phyloP scores from a whole-genome alignment of 2,113 vertebrate species.

The Poecilia latipinna region DNA sequence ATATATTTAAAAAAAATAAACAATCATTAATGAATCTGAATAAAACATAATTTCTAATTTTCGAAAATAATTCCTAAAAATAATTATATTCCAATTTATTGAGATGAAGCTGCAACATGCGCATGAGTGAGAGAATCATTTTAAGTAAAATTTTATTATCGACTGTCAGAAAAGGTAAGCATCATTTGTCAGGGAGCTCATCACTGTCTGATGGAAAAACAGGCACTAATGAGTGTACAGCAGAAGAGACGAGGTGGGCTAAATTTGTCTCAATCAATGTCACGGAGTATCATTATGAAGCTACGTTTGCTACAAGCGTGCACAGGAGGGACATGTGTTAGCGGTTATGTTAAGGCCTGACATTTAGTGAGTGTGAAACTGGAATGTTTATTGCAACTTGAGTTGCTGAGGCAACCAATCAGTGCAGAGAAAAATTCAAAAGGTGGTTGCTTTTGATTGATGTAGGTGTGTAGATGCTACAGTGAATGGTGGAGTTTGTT shows the following conservation, averaged over 20 bases:
- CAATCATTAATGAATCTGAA: background rate
- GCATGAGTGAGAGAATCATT: conserved; percentile 16
- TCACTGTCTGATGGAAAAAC: conserved; percentile 63
- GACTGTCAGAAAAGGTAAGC: conserved; percentile 52
- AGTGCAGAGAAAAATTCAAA: background rate
- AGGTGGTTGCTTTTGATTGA: background rate
- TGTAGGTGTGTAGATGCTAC: background rate
- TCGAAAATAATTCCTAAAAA: background rate
- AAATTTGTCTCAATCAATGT: conserved; percentile 66
- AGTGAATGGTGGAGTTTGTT: background rate
- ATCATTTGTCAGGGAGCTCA: conserved; percentile 63
- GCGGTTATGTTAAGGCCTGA: conserved; percentile 29
- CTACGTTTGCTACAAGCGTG: conserved; percentile 47
- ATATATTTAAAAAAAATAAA: background rate
- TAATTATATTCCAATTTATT: background rate
- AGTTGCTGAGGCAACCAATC: background rate
- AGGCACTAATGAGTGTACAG: conserved; percentile 60
- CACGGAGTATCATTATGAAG: conserved; percentile 39
- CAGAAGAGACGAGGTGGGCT: conserved; percentile 43
- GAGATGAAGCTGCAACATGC: conserved; percentile 32
- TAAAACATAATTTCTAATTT: background rate
- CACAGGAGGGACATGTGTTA: conserved; percentile 21
- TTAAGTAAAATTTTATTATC: conserved; percentile 51
- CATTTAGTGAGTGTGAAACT: conserved; percentile 19
- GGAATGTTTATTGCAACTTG: conserved; percentile 6